Percentiles rank a stretch among this genome's conserved stretches.
Conservation (phyloP, 2,797 vertebrate species). For the Poeciliopsis infans region DNA sequence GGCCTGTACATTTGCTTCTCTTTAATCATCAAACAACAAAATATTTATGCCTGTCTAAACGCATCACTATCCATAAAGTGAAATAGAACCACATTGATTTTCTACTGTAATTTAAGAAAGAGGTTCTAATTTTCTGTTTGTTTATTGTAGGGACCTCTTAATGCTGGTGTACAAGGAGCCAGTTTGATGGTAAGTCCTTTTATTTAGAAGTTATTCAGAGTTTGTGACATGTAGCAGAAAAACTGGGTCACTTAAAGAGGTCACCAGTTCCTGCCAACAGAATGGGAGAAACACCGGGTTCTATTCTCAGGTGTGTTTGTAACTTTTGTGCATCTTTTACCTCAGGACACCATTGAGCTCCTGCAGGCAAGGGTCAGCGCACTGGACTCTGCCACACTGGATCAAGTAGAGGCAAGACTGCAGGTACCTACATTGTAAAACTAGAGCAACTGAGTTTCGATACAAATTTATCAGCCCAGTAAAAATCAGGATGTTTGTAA, state of each 20-base stretch:
- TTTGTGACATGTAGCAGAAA: constrained; percentile 46
- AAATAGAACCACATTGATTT: constrained; percentile 27
- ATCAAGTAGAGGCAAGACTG: constrained; percentile 93
- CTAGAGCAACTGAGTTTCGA: background rate
- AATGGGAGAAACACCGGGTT: constrained; percentile 16
- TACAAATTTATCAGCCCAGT: background rate
- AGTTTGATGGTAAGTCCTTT: constrained; percentile 84
- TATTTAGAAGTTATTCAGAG: constrained; percentile 16
- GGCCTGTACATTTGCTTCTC: constrained; percentile 13
- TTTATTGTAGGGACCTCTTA: constrained; percentile 86
- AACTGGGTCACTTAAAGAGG: constrained; percentile 60
- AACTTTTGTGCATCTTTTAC: constrained; percentile 17
- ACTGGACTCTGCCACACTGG: constrained; percentile 89
- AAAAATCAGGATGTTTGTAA: background rate
- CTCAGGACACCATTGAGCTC: constrained; percentile 90
- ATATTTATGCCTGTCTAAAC: constrained; percentile 1
- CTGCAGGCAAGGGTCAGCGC: constrained; percentile 91
- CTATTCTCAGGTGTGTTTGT: constrained; percentile 2
- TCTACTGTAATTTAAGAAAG: constrained; percentile 29
- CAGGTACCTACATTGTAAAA: constrained; percentile 80
- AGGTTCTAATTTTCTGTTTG: constrained; percentile 31
- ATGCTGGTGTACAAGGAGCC: constrained; percentile 86
- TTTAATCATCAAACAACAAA: constrained; percentile 20
- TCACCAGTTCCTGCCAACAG: constrained; percentile 38
- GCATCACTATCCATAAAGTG: constrained; percentile 15